Evolutionary conservation across 2,113 vertebrate species (phyloP), one percentile per base, ranked within the genome.

Genomic region (Butorides virescens): DNA sequence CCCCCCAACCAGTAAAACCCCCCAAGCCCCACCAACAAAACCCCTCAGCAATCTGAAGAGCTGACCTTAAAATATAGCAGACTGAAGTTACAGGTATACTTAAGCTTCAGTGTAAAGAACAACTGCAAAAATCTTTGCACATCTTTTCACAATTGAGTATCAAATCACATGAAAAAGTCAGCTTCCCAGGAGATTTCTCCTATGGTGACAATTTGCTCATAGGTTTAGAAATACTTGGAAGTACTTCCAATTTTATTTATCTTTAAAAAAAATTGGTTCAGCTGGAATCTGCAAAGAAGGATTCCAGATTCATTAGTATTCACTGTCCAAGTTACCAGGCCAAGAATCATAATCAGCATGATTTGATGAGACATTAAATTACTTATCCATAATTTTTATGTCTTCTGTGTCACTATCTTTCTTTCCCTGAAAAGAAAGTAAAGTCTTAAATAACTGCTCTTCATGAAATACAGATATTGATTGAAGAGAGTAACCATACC

Each of bases 291-390:
- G 47, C 56, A 74, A 55, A 63, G 81, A 74, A 80, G 18, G 59
- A 32, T 55, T 30, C 14, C 8, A 42, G 66, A 21, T 87, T 88
- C 70, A 22, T 95, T 95, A 86, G 50, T 90, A 86, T 93, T 95
- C 78, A 73, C 30, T 92, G 55, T 46, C 53, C 53, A 88, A 68
- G 59, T 66, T 92, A 83, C 50, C 30, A 67, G 61, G 29, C 55
- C 42, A 72, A 44, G 56, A 93, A 84, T 72, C 76, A 63, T 71
- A 80, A 86, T 86, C 32, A 77, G 30, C 25, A 4, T 53, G 66
- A 94, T 80, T 74, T 87, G 52, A 67, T 56, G 55, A 80, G 84
- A 78, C 59, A 84, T 87, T 84, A 93, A 66, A 92, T 25, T 84
- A 81, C 68, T 95, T 91, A 89, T 46, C 42, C 55, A 26, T 78